Evolutionary conservation across 2,888 invertebrate species (phyloP).

Genomic region (Arctia plantaginis): DNA sequence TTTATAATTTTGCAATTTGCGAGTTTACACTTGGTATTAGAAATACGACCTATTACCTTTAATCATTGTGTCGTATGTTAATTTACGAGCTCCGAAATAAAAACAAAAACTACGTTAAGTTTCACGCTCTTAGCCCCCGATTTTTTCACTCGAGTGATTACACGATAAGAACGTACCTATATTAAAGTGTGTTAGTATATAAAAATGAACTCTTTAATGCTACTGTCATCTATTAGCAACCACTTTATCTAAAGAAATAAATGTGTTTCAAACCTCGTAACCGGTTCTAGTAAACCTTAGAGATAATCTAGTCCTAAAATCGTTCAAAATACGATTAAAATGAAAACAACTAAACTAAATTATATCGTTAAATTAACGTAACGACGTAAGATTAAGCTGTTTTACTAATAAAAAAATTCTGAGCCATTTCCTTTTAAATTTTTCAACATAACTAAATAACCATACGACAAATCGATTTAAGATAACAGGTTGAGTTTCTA

Average conservation of each 20-base stretch:
- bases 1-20: no score
- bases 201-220: background rate
- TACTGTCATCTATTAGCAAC: background rate
- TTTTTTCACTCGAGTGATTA: background rate
- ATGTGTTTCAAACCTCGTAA: background rate
- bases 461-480: no score
- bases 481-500: no score
- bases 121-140: background rate
- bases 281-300: background rate
- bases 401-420: no score
- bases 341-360: background rate
- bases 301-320: background rate
- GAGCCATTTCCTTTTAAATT: no score
- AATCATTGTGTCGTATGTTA: background rate
- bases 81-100: background rate
- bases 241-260: background rate
- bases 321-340: background rate
- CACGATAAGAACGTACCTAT: background rate
- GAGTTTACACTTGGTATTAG: background rate
- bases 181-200: background rate
- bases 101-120: background rate
- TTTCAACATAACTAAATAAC: no score
- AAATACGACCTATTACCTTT: background rate
- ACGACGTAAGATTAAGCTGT: no score
- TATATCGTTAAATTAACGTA: no score